Conservation (phyloP, 2,888 invertebrate genomes). For the Lamellibrachia columna region DNA sequence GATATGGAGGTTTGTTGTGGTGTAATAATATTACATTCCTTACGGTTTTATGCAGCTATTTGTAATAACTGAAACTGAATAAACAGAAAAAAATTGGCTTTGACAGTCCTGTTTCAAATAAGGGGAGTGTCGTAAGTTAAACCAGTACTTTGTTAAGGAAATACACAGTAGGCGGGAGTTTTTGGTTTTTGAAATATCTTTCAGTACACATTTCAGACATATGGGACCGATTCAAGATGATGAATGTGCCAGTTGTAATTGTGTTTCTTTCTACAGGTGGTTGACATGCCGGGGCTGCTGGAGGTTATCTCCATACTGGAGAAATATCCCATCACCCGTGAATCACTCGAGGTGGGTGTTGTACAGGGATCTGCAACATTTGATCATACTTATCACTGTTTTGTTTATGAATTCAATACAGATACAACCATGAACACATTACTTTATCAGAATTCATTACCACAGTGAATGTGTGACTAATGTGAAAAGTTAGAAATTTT, state of each 20-base stretch:
- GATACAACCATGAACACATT: too few species aligned
- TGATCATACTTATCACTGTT: too few species aligned
- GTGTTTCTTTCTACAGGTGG: constrained; percentile 76
- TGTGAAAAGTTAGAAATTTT: too few species aligned
- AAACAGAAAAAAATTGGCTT: not conserved
- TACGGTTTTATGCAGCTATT: not conserved
- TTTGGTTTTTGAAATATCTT: not conserved
- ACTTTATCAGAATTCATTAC: too few species aligned
- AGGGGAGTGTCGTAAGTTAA: not conserved
- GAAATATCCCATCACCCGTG: constrained; percentile 88
- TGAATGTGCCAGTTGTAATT: not conserved
- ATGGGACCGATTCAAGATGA: not conserved
- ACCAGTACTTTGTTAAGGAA: not conserved
- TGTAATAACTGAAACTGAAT: not conserved
- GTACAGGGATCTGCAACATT: not conserved
- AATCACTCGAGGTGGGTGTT: constrained; percentile 80
- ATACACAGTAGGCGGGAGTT: not conserved
- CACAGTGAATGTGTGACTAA: too few species aligned
- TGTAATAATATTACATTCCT: not conserved
- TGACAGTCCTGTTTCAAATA: not conserved
- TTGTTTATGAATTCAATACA: too few species aligned
- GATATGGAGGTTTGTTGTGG: not conserved
- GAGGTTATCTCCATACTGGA: constrained; percentile 93
- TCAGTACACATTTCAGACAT: too few species aligned
- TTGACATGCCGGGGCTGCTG: constrained; percentile 91